Evolutionary conservation across 2,888 invertebrate genomes (phyloP).

Genomic region (Hemicrepidius hirtus): DNA sequence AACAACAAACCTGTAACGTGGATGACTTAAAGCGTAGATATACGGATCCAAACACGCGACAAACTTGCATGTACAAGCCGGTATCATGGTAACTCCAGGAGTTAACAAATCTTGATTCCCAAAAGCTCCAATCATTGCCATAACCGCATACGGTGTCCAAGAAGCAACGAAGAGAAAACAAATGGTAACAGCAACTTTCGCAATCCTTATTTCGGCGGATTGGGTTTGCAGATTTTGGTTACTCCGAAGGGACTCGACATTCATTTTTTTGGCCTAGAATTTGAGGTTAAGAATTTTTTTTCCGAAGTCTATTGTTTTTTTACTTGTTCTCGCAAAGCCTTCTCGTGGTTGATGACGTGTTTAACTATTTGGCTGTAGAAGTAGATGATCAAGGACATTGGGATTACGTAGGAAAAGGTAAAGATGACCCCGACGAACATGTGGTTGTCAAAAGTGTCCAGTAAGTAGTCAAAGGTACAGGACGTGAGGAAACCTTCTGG

Average conservation of each 20-base stretch:
- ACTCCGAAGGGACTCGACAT: constrained; percentile 87
- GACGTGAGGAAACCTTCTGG: constrained; percentile 93
- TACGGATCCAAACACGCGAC: constrained; percentile 95
- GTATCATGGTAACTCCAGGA: constrained; percentile 89
- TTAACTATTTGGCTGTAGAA: constrained; percentile 92
- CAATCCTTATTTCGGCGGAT: constrained; percentile 89
- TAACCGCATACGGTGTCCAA: constrained; percentile 93
- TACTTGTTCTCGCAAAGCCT: constrained; percentile 79
- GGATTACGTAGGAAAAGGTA: constrained; percentile 84
- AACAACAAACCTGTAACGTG: constrained; percentile 84
- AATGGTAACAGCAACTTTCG: constrained; percentile 91
- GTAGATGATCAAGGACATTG: constrained; percentile 85
- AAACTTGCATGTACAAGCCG: constrained; percentile 89
- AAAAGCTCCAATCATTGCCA: constrained; percentile 87
- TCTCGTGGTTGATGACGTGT: constrained; percentile 91
- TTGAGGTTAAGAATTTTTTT: too few species aligned
- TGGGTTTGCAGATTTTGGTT: constrained; percentile 80
- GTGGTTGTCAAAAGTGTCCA: constrained; percentile 85
- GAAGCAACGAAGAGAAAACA: constrained; percentile 90
- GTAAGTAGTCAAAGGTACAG: constrained; percentile 88
- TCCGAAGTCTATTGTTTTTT: too few species aligned
- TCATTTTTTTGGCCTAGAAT: constrained; percentile 89
- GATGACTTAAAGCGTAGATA: constrained; percentile 93
- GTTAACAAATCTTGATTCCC: constrained; percentile 84
- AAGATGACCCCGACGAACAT: constrained; percentile 87